phyloP scores from a whole-genome alignment of 2,888 invertebrate species.

The Chalcis sispes region DNA sequence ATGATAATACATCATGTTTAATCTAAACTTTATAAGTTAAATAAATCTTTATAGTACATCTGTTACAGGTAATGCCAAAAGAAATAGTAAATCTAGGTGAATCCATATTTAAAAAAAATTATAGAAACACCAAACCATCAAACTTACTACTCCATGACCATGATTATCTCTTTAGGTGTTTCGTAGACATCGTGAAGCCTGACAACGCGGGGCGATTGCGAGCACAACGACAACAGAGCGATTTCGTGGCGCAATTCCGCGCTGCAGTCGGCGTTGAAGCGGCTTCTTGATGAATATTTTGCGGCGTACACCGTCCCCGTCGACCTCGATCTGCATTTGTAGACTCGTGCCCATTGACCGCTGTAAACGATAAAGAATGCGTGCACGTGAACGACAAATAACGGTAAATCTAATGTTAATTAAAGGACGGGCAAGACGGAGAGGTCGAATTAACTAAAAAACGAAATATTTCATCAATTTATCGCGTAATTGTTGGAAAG shows the following conservation, averaged over 20 bases:
- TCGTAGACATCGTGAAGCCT: constrained; percentile 89
- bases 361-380: constrained; percentile 81
- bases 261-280: constrained; percentile 90
- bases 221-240: constrained; percentile 91
- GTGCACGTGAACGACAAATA: no score
- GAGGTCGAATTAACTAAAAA: no score
- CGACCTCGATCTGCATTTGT: constrained; percentile 90
- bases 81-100: no score
- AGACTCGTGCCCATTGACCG: constrained; percentile 97
- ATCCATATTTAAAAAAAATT: not conserved
- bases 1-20: no score
- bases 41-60: no score
- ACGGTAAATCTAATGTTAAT: no score
- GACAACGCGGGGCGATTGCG: constrained; percentile 90
- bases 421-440: no score
- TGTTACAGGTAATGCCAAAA: no score
- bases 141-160: constrained; percentile 92
- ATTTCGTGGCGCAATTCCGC: constrained; percentile 96
- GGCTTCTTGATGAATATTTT: constrained; percentile 93
- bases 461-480: no score
- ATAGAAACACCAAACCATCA: not conserved
- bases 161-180: constrained; percentile 82
- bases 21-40: no score
- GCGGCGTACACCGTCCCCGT: constrained; percentile 95
- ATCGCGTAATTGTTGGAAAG: no score